These are phyloP conservation scores for Brachionus rubens DNA, from an alignment of 1,140 invertebrate genomes.

Conservation along the genomic window DNA sequence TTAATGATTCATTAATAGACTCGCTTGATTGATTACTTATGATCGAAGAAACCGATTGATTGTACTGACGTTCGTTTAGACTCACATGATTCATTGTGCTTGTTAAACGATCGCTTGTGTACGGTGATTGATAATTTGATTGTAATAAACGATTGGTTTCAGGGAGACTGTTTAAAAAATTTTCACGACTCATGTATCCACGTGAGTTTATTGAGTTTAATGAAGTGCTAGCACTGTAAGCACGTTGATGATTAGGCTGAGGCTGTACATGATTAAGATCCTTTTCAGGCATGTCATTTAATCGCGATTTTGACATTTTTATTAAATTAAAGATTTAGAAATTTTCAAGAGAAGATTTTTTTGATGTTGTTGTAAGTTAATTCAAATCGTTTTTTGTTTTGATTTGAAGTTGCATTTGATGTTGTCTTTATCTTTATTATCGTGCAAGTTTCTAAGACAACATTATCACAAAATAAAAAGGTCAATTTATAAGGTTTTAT, in stretches of 20 bases:
- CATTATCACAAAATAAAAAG: not conserved
- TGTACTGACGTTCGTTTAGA: slow-evolving; percentile 4
- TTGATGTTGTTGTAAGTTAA: not conserved
- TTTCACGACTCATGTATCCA: not conserved
- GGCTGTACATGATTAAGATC: not conserved
- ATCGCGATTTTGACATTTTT: slow-evolving; percentile 27
- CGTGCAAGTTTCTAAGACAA: slow-evolving; percentile 16
- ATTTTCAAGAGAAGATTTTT: not conserved
- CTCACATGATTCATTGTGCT: slow-evolving; percentile 17
- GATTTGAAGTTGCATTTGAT: not conserved
- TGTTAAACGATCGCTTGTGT: not conserved
- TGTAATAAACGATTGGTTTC: not conserved
- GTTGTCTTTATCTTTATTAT: not conserved
- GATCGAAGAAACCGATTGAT: not conserved
- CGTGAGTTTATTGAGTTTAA: not conserved
- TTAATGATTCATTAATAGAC: not conserved
- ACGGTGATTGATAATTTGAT: not conserved
- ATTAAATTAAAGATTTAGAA: not conserved
- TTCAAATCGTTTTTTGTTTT: not conserved
- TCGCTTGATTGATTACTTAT: slow-evolving; percentile 12
- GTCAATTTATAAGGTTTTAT: not conserved
- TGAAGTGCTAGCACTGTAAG: not conserved
- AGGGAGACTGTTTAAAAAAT: not conserved
- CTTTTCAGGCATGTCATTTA: slow-evolving; percentile 20
- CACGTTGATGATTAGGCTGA: not conserved